These are phyloP conservation scores for Moxostoma hubbsi DNA, from an alignment of 2,797 vertebrate genomes.

Conservation along the genomic window DNA sequence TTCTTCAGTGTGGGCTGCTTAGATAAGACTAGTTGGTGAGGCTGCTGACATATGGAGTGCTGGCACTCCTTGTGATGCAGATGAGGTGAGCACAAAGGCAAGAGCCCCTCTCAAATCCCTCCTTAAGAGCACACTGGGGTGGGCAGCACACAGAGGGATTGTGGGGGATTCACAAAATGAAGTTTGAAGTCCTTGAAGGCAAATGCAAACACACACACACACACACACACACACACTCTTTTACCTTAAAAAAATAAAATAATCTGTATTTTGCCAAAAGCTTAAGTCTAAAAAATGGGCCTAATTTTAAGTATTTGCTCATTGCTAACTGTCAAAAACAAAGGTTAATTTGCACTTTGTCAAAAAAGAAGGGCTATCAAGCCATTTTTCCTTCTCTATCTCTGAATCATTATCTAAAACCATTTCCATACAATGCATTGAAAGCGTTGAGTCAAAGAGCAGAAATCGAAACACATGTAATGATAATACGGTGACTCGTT, in stretches of 20 bases:
- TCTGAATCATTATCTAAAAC: too few relatives aligned
- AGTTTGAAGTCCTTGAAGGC: background rate
- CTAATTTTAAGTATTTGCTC: too few relatives aligned
- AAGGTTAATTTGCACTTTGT: too few relatives aligned
- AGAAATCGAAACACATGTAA: too few relatives aligned
- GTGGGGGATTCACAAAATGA: background rate
- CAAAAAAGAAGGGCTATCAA: too few relatives aligned
- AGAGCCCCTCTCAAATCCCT: background rate
- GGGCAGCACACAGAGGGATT: background rate
- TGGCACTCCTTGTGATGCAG: slow-evolving; percentile 3
- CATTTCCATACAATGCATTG: too few relatives aligned
- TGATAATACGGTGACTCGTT: too few relatives aligned
- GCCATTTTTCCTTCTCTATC: too few relatives aligned
- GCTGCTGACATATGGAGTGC: background rate
- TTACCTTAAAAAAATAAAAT: background rate
- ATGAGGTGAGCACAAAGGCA: background rate
- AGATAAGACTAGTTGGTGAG: slow-evolving; percentile 2
- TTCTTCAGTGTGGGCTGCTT: background rate
- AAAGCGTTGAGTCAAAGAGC: too few relatives aligned
- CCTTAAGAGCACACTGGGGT: slow-evolving; percentile 5
- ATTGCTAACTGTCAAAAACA: too few relatives aligned
- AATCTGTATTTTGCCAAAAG: background rate
- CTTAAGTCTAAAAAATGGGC: background rate
- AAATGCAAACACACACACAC: background rate
- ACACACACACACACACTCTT: background rate